Evolutionary conservation across 2,888 invertebrate genomes (phyloP), one percentile per base, ranked within the genome.

Genomic region (Eupeodes luniger): DNA sequence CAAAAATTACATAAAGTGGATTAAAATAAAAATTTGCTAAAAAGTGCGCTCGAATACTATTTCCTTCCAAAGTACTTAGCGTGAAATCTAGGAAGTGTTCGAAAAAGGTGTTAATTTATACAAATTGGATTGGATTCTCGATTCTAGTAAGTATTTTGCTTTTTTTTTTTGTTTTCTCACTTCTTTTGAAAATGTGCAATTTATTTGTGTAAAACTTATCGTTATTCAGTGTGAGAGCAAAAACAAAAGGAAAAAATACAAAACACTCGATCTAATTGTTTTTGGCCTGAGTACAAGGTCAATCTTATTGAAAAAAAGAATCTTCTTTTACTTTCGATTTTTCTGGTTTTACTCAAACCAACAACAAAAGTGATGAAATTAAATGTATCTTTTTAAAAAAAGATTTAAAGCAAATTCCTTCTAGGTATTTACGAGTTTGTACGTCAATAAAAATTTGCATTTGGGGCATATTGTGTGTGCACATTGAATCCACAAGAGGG

Each of bases 391-490:
- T 75, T 75, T 62, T 34, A 44, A 57, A 57, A 72, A 59, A 72
- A 57, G 7, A 66, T 27, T 62, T 7, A 49, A 59, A 57, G 36
- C 36, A 59, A 64, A 76, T 75, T 55, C 70, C 76, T 76, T 67
- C 67, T 77, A n/a, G n/a, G n/a, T n/a, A 84, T 87, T 84, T 84
- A 74, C 27, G 27, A 27, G 27, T 27, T 27, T 34, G 16, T 7
- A 40, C 75, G 62, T 78, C 80, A 10, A 59, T 47, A 70, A 44
- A 27, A 81, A 84, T 84, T 87, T 81, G 84, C 84, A 87, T 87
- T 87, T 84, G 80, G 87, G 80, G 80, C 84, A 84, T 51, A 74
- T 69, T 64, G 19, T 83, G 87, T 83, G 72, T 87, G 84, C 75
- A 72, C 76, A 55, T 74, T 87, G 74, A 87, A 77, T 81, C 61